Evolutionary conservation across 2,113 vertebrate genomes (phyloP).

Genomic region (Amphilophus citrinellus): DNA sequence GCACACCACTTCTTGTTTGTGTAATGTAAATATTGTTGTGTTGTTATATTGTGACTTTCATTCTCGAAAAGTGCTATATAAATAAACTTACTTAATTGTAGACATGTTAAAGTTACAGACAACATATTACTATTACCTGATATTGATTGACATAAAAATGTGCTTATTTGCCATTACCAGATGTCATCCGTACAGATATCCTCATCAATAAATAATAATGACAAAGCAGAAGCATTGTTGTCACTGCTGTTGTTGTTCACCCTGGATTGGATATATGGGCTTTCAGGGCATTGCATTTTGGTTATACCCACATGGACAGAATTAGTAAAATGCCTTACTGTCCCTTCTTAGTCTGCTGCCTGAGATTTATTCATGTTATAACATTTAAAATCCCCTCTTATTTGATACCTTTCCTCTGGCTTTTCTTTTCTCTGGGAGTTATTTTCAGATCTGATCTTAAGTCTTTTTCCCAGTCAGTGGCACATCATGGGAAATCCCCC

Average conservation of each 20-base stretch:
- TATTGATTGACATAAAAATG: too few species aligned
- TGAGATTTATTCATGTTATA: constrained; percentile 19
- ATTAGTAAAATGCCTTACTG: neutral
- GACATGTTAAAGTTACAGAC: too few species aligned
- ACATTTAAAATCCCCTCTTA: constrained; percentile 15
- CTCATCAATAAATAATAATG: neutral
- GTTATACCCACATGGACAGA: constrained; percentile 2
- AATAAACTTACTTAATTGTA: too few species aligned
- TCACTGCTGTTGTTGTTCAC: too few species aligned
- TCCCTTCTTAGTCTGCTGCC: neutral
- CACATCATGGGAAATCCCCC: constrained; percentile 11
- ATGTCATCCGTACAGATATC: neutral
- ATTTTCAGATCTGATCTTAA: constrained; percentile 1
- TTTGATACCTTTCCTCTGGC: constrained; percentile 23
- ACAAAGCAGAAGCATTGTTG: neutral
- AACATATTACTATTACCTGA: too few species aligned
- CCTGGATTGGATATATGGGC: neutral
- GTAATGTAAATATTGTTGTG: too few species aligned
- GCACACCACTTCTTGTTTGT: too few species aligned
- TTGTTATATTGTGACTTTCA: too few species aligned
- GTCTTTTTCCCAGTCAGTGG: constrained; percentile 12
- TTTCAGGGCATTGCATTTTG: neutral
- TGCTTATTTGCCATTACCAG: neutral
- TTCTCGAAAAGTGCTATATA: too few species aligned
- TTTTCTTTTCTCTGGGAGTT: neutral